Percentiles rank a stretch among this genome's conserved stretches.
Evolutionary conservation across 2,888 invertebrate genomes (phyloP).

Genomic region (Cephus runcator): DNA sequence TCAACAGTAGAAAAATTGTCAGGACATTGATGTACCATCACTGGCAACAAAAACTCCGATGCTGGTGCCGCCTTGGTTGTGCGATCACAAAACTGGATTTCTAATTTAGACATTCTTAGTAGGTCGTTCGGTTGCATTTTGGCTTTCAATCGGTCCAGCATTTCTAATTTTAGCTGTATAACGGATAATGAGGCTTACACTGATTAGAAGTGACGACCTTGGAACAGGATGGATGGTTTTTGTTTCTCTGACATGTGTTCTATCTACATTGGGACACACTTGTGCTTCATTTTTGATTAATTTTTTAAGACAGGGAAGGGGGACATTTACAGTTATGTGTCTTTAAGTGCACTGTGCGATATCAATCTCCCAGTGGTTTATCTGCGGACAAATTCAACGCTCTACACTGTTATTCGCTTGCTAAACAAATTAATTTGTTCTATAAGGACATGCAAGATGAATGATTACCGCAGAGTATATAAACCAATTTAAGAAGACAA

Average conservation of each 20-base stretch:
- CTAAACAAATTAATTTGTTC: too few relatives aligned
- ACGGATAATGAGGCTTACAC: constrained; percentile 31
- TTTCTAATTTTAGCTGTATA: constrained; percentile 76
- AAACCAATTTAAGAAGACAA: too few relatives aligned
- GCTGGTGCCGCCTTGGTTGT: constrained; percentile 71
- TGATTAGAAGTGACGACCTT: constrained; percentile 5
- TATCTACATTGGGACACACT: not conserved
- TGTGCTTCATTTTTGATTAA: not conserved
- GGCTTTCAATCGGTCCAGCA: constrained; percentile 73
- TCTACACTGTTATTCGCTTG: constrained; percentile 6
- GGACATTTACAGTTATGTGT: constrained; percentile 9
- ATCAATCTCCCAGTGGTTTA: constrained; percentile 26
- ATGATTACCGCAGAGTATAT: too few relatives aligned
- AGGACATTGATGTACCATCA: constrained; percentile 83
- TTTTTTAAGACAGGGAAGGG: not conserved
- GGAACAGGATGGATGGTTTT: not conserved
- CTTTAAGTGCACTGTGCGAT: constrained; percentile 27
- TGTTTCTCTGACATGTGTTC: too few relatives aligned
- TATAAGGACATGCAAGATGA: too few relatives aligned
- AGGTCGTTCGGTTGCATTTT: constrained; percentile 66
- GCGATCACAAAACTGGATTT: constrained; percentile 79
- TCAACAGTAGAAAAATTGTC: constrained; percentile 87
- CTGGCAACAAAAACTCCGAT: constrained; percentile 74
- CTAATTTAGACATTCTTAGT: constrained; percentile 70
- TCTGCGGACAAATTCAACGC: constrained; percentile 32